Conservation (phyloP, 2,797 vertebrate species). For the Notoglanidium macrostoma region DNA sequence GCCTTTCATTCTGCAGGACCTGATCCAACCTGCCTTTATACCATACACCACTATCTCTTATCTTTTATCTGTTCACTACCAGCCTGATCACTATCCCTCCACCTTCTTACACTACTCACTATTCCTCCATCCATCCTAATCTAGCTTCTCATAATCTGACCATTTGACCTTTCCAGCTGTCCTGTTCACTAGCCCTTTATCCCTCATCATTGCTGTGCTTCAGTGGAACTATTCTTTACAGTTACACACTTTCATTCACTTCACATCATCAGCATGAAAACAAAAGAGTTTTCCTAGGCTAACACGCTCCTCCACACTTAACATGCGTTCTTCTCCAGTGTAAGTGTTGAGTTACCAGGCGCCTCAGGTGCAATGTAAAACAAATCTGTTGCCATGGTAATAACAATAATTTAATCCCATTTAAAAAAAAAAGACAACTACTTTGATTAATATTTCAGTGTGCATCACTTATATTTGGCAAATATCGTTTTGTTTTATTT, state of each 20-base stretch:
- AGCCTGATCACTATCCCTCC: background rate
- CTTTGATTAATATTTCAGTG: background rate
- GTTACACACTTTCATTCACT: background rate
- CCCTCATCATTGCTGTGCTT: background rate
- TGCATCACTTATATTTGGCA: background rate
- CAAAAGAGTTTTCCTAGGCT: no score
- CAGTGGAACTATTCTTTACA: background rate
- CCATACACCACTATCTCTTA: background rate
- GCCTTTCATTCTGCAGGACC: background rate
- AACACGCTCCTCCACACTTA: background rate
- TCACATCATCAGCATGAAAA: background rate
- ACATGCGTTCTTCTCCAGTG: background rate
- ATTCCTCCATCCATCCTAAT: background rate
- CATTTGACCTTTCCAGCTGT: background rate
- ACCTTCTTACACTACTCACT: background rate
- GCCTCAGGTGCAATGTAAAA: background rate
- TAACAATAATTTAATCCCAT: background rate
- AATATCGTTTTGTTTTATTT: background rate
- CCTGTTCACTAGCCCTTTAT: background rate
- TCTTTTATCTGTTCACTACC: background rate
- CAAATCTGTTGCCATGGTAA: background rate
- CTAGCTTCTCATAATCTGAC: background rate
- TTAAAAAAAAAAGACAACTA: background rate
- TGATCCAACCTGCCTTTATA: background rate
- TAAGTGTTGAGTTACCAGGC: background rate